Conservation (phyloP, 37 sponge, comb jelly and placozoan species). For the Cliona cf. orientalis region DNA sequence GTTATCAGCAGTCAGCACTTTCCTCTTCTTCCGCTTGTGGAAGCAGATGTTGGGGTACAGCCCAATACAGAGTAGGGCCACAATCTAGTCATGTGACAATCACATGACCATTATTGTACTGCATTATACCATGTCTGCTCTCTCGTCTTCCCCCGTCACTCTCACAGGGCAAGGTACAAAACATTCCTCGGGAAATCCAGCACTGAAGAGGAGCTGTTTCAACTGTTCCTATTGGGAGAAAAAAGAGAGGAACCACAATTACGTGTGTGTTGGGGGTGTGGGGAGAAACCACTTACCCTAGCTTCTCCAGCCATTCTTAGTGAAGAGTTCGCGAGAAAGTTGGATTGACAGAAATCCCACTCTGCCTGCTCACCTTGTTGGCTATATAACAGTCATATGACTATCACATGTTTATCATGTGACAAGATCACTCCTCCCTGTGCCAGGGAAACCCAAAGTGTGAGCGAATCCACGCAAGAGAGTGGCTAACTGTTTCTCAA, state of each 20-base stretch:
- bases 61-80: slow-evolving; percentile 77
- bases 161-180: slow-evolving; percentile 28
- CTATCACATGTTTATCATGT: slow-evolving; percentile 18
- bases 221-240: slow-evolving; percentile 78
- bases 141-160: slow-evolving; percentile 53
- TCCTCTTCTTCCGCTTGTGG: slow-evolving; percentile 75
- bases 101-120: background rate
- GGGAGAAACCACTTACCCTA: slow-evolving; percentile 19
- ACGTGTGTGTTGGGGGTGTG: too few relatives aligned
- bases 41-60: slow-evolving; percentile 87
- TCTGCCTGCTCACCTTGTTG: slow-evolving; percentile 49
- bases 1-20: slow-evolving; percentile 53
- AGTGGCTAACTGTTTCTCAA: too few relatives aligned
- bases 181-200: slow-evolving; percentile 81
- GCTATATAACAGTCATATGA: slow-evolving; percentile 5
- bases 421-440: too few relatives aligned
- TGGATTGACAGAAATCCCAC: slow-evolving; percentile 40
- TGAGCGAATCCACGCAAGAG: too few relatives aligned
- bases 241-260: too few relatives aligned
- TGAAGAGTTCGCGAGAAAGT: slow-evolving; percentile 30
- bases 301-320: slow-evolving; percentile 77
- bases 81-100: slow-evolving; percentile 26
- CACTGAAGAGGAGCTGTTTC: slow-evolving; percentile 47
- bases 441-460: too few relatives aligned
- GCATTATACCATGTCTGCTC: slow-evolving; percentile 46